phyloP scores from a whole-genome alignment of 2,797 vertebrate genomes.

The Rhinoraja longicauda region DNA sequence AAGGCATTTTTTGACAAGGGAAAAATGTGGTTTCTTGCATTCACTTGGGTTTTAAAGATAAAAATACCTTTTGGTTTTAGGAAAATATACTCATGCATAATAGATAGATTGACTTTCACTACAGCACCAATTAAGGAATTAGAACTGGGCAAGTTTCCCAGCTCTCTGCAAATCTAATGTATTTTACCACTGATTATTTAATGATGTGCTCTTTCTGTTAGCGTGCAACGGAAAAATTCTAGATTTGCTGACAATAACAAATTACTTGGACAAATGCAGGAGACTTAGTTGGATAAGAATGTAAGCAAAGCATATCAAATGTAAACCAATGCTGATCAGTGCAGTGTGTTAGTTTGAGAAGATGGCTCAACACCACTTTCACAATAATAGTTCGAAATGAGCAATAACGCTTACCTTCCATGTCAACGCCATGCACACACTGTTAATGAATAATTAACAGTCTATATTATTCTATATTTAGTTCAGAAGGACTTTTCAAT shows the following conservation, averaged over 20 bases:
- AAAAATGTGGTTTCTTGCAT: neutral
- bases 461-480: too few species aligned
- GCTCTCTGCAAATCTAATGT: neutral
- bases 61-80: neutral
- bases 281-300: neutral
- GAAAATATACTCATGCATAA: neutral
- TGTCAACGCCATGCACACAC: too few species aligned
- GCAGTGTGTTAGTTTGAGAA: too few species aligned
- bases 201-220: too few species aligned
- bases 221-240: neutral
- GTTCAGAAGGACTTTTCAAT: too few species aligned
- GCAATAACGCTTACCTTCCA: too few species aligned
- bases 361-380: too few species aligned
- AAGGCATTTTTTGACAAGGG: neutral
- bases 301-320: neutral
- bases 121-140: neutral
- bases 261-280: neutral
- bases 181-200: neutral
- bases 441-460: too few species aligned
- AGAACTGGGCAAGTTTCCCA: neutral
- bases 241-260: neutral
- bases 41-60: neutral
- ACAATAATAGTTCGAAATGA: too few species aligned
- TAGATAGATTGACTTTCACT: neutral
- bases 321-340: neutral